Evolutionary conservation across 2,888 invertebrate species (phyloP), one percentile per base, ranked within the genome.

Genomic region (Spodoptera littoralis): DNA sequence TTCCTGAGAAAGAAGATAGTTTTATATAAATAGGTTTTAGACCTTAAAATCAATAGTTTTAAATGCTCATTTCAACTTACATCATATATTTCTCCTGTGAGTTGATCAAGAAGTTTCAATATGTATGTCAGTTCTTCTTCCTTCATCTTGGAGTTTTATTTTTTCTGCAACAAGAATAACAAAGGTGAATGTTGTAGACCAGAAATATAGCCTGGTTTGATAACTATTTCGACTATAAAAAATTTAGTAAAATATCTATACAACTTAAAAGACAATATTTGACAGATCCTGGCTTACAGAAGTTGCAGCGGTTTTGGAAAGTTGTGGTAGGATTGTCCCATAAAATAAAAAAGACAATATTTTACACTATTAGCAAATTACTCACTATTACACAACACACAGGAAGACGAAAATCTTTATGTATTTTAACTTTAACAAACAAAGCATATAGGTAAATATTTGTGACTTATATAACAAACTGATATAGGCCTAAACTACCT

Each of bases 41-140:
- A 36, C 1, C 36, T 36, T 36, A 36, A 36, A 9, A 1, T 36
- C 6, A 8, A 36, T 9, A 36, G 36, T 9, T 9, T 9, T 9
- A 36, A 36, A 13, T 49, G 44, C 43, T 18, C 22, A 22, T 18
- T 43, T 4, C 54, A 52, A 78, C 87, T 84, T 84, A 94, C 95
- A 77, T 93, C 88, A 84, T 87, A 90, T 67, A 92, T 79, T 66
- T 89, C 85, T 56, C 87, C 87, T 65, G 86, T 86, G 3, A 91
- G 83, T 65, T 90, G 80, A 77, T 95, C 93, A 65, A 93, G 87
- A 11, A 95, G 86, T 45, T 84, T 85, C 57, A 95, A 79, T 67
- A 91, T 84, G 69, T 95, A 95, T 73, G 92, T 91, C 6, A 94
- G 65, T 74, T 95, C 95, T 60, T 92, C 91, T 77, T 94, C 93